A percentile compares a stretch with the other conserved stretches of the same genome.
These are phyloP conservation scores for Xiphophorus maculatus DNA, from an alignment of 2,113 vertebrate genomes.

Conservation along the genomic window DNA sequence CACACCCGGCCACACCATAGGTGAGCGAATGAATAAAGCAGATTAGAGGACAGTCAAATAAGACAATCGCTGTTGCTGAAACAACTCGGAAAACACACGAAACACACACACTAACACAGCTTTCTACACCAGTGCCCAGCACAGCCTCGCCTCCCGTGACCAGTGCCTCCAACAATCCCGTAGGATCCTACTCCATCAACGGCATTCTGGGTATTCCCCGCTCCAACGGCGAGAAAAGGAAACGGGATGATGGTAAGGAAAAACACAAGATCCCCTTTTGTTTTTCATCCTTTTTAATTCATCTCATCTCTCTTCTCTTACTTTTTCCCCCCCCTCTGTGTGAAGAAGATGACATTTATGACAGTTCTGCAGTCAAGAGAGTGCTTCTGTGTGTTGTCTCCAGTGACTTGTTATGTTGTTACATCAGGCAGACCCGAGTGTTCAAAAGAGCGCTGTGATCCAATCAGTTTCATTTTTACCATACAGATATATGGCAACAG, in stretches of 20 bases:
- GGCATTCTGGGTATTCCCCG: constrained; percentile 99
- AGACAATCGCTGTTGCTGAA: constrained; percentile 9
- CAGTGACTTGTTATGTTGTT: constrained; percentile 80
- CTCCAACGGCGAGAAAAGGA: constrained; percentile 99
- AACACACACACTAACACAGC: constrained; percentile 44
- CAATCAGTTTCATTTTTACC: constrained; percentile 72
- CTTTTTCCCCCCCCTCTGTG: constrained; percentile 72
- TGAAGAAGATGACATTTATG: constrained; percentile 79
- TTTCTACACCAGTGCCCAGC: constrained; percentile 91
- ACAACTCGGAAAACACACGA: neutral
- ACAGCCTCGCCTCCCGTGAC: constrained; percentile 97
- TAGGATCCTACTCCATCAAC: constrained; percentile 99
- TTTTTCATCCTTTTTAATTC: constrained; percentile 72
- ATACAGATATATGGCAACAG: constrained; percentile 55
- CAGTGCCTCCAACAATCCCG: constrained; percentile 98
- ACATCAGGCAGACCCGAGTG: constrained; percentile 60
- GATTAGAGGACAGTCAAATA: constrained; percentile 28
- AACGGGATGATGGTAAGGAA: constrained; percentile 98
- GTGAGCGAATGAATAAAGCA: constrained; percentile 78
- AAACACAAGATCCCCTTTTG: constrained; percentile 70
- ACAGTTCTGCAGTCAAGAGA: constrained; percentile 68
- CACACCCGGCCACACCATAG: constrained; percentile 95
- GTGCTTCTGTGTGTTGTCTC: constrained; percentile 74
- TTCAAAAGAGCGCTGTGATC: constrained; percentile 66
- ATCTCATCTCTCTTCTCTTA: constrained; percentile 62